Evolutionary conservation across 2,113 vertebrate species (phyloP).

Genomic region (Aptenodytes patagonicus): DNA sequence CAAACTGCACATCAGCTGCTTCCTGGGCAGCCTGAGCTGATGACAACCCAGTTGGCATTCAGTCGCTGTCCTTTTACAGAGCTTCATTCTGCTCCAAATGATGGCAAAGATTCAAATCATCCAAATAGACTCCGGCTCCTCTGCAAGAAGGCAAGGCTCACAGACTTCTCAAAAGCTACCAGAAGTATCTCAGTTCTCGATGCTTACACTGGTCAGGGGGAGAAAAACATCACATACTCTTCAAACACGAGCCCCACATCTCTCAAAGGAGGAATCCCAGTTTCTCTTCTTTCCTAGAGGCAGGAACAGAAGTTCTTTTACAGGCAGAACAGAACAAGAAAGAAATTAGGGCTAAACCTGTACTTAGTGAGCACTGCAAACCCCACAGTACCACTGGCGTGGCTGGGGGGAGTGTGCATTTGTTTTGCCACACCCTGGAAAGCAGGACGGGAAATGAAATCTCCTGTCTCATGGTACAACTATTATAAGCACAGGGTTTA

Average conservation of each 20-base stretch:
- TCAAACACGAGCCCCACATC: not conserved
- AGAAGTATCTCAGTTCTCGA: not conserved
- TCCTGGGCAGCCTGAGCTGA: not conserved
- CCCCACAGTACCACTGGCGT: rapidly evolving
- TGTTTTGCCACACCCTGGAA: not conserved
- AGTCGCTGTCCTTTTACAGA: constrained; percentile 14
- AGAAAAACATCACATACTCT: not conserved
- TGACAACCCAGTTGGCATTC: constrained; percentile 20
- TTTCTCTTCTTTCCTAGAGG: not conserved
- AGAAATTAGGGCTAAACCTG: not conserved
- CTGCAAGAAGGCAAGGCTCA: not conserved
- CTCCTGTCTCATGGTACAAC: not conserved
- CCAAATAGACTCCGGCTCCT: not conserved
- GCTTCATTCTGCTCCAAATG: constrained; percentile 44
- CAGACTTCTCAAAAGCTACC: not conserved
- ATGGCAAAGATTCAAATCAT: constrained; percentile 21
- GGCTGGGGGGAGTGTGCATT: not conserved
- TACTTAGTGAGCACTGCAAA: not conserved
- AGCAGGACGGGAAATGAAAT: not conserved
- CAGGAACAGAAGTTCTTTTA: not conserved
- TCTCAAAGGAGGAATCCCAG: not conserved
- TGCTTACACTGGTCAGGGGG: not conserved
- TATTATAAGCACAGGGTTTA: not conserved
- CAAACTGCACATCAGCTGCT: constrained; percentile 43
- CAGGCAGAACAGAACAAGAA: not conserved